Conservation (phyloP, 2,797 vertebrate genomes). For the Gouania willdenowi region DNA sequence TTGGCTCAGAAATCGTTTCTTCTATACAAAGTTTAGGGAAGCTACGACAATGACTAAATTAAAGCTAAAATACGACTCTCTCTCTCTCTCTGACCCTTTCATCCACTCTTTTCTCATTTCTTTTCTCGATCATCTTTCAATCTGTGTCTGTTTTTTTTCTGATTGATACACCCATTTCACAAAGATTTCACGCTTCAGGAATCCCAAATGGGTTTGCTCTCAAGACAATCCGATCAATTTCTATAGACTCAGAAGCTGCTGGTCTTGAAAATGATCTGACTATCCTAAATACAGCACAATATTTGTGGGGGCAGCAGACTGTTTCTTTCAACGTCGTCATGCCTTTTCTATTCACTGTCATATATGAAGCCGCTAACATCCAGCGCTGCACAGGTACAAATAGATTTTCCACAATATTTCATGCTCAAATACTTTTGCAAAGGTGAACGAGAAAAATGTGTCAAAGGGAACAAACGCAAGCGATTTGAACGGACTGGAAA, state of each 20-base stretch:
- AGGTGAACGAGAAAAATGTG: constrained; percentile 6
- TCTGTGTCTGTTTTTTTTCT: constrained; percentile 64
- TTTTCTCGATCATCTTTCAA: constrained; percentile 55
- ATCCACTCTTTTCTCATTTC: constrained; percentile 28
- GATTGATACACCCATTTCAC: constrained; percentile 79
- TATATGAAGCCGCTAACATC: constrained; percentile 36
- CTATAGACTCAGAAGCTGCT: constrained; percentile 82
- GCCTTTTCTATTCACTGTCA: too few relatives aligned
- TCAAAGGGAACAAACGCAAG: constrained; percentile 2
- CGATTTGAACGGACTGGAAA: constrained; percentile 6
- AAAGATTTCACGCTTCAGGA: constrained; percentile 76
- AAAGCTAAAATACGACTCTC: constrained; percentile 44
- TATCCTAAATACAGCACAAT: constrained; percentile 61
- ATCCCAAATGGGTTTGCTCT: constrained; percentile 75
- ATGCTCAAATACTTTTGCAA: constrained; percentile 19
- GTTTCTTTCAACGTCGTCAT: background rate
- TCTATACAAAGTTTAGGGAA: constrained; percentile 47
- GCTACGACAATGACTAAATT: constrained; percentile 68
- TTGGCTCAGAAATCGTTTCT: constrained; percentile 9
- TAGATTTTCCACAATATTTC: constrained; percentile 12
- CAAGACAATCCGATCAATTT: constrained; percentile 83
- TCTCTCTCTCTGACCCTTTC: constrained; percentile 11
- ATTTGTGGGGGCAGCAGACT: constrained; percentile 1
- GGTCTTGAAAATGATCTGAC: constrained; percentile 80
- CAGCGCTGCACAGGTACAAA: background rate